phyloP scores from a whole-genome alignment of 2,888 invertebrate species.

The Hypselothyrea guttata region DNA sequence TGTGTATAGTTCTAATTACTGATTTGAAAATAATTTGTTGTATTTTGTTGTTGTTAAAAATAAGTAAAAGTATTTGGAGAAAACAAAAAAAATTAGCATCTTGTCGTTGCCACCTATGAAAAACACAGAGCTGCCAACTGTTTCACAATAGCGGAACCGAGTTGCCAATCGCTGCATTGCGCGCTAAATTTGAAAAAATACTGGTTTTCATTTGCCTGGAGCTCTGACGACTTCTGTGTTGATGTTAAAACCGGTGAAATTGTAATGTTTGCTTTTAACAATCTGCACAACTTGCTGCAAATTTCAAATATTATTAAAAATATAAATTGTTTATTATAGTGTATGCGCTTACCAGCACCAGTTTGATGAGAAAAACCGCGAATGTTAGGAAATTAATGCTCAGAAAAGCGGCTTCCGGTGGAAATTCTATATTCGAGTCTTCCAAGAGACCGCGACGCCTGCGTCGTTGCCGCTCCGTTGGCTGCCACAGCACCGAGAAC shows the following conservation, averaged over 20 bases:
- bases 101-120: too few relatives aligned
- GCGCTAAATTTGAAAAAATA: background rate
- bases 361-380: conserved; percentile 91
- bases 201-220: conserved; percentile 31
- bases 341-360: conserved; percentile 88
- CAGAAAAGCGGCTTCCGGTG: conserved; percentile 91
- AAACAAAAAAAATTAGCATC: too few relatives aligned
- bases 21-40: too few relatives aligned
- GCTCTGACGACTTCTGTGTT: conserved; percentile 57
- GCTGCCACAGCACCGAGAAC: conserved; percentile 83
- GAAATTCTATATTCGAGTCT: conserved; percentile 87
- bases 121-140: too few relatives aligned
- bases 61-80: too few relatives aligned
- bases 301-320: conserved; percentile 59
- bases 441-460: conserved; percentile 78
- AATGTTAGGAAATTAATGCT: conserved; percentile 93
- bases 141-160: too few relatives aligned
- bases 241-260: conserved; percentile 71
- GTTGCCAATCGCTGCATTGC: background rate
- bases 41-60: too few relatives aligned
- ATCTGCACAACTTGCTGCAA: conserved; percentile 87
- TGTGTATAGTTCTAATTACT: too few relatives aligned
- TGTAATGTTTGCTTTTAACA: conserved; percentile 85
- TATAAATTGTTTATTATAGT: too few relatives aligned
- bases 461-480: conserved; percentile 60